These are phyloP conservation scores for Campoletis raptor DNA, from an alignment of 2,888 invertebrate genomes.

Conservation along the genomic window DNA sequence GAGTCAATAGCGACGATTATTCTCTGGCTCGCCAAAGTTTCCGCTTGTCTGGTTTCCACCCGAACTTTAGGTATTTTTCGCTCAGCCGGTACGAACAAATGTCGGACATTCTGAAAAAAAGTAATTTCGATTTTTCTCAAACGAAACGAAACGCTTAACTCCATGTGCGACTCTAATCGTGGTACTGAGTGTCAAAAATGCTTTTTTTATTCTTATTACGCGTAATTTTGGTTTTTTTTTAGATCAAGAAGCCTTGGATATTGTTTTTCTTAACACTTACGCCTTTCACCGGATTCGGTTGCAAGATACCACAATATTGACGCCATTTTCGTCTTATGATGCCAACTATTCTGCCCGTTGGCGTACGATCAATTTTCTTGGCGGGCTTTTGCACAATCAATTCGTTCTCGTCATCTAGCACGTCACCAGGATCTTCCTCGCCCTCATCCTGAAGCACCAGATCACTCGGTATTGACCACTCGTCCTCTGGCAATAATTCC, in stretches of 20 bases:
- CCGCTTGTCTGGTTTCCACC: conserved; percentile 97
- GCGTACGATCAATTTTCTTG: conserved; percentile 80
- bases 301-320: conserved; percentile 98
- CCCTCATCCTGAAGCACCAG: conserved; percentile 92
- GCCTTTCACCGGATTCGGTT: conserved; percentile 90
- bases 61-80: conserved; percentile 96
- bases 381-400: conserved; percentile 77
- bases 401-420: conserved; percentile 87
- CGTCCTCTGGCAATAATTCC: conserved; percentile 93
- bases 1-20: conserved; percentile 98
- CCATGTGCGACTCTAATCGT: conserved; percentile 27
- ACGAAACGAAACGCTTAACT: conserved; percentile 36
- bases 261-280: conserved; percentile 74
- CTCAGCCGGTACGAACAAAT: conserved; percentile 98
- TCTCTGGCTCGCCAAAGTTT: conserved; percentile 91
- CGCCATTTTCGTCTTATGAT: conserved; percentile 98
- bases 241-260: conserved; percentile 6
- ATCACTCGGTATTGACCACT: conserved; percentile 97
- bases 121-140: conserved; percentile 61
- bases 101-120: conserved; percentile 86
- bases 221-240: conserved; percentile 6
- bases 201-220: conserved; percentile 13
- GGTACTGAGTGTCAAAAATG: conserved; percentile 25
- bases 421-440: conserved; percentile 89
- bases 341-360: conserved; percentile 95